Conservation (phyloP, 2,888 invertebrate genomes). For the Laspeyria flexula region DNA sequence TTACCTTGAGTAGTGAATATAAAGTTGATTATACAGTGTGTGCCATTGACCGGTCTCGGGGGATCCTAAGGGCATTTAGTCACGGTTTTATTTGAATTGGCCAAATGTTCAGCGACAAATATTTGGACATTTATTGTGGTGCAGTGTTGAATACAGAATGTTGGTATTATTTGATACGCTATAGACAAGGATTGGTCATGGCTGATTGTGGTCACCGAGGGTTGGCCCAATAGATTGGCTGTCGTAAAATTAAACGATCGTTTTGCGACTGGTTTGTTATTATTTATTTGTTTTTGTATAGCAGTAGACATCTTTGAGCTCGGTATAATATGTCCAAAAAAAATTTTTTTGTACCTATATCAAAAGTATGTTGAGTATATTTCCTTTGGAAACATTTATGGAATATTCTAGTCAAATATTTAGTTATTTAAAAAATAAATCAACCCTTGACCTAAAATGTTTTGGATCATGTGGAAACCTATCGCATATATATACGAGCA, state of each 20-base stretch:
- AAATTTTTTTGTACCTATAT: too few relatives aligned
- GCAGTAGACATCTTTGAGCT: background rate
- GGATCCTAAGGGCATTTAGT: conserved; percentile 78
- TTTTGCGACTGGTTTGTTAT: background rate
- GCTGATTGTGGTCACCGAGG: conserved; percentile 58
- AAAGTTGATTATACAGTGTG: conserved; percentile 42
- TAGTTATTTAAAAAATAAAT: too few relatives aligned
- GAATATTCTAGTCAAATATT: too few relatives aligned
- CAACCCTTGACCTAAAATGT: too few relatives aligned
- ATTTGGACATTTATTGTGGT: conserved; percentile 83
- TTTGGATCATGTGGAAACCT: too few relatives aligned
- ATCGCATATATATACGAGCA: too few relatives aligned
- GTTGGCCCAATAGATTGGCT: conserved; percentile 16
- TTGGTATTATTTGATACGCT: conserved; percentile 68
- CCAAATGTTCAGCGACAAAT: conserved; percentile 80
- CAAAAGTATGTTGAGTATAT: too few relatives aligned
- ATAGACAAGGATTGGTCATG: conserved; percentile 64
- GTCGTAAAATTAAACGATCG: conserved; percentile 18
- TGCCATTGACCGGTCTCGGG: conserved; percentile 73
- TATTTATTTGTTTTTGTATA: conserved; percentile 2
- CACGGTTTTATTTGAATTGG: conserved; percentile 83
- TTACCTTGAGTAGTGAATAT: conserved; percentile 7
- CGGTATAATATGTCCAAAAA: background rate
- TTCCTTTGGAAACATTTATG: too few relatives aligned
- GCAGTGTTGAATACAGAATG: conserved; percentile 81